Percentiles rank a stretch among this genome's conserved stretches.
These are phyloP conservation scores for Dendronephthya gigantea DNA, from an alignment of 64 coral and sea anemone genomes.

Conservation along the genomic window DNA sequence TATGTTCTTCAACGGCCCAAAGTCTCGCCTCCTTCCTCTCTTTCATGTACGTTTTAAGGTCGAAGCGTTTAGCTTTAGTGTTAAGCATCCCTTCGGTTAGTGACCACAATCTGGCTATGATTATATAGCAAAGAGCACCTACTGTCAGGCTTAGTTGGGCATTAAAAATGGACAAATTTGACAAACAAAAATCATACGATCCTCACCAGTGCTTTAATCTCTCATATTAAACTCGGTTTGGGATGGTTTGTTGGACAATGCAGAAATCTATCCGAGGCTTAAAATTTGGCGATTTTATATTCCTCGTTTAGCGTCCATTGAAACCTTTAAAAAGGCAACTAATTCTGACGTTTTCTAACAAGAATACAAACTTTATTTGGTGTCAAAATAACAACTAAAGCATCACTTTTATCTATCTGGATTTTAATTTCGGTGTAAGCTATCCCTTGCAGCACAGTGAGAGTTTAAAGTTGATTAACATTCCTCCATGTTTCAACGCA, in stretches of 20 bases:
- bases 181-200: conserved; percentile 11
- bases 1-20: conserved; percentile 15
- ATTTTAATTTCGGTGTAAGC: not conserved
- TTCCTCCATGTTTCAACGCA: not conserved
- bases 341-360: not conserved
- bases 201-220: not conserved
- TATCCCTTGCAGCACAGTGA: not conserved
- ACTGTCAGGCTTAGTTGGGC: not conserved
- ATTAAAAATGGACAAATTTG: not conserved
- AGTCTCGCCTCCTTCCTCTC: conserved; percentile 17
- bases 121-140: not conserved
- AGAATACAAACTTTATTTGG: not conserved
- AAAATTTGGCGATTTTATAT: not conserved
- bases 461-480: not conserved
- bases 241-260: not conserved
- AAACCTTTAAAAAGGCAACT: not conserved
- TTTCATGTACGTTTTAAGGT: conserved; percentile 23
- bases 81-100: conserved; percentile 16
- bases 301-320: not conserved
- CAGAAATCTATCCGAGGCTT: not conserved
- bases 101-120: not conserved
- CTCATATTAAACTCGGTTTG: not conserved
- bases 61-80: conserved; percentile 3
- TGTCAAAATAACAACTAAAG: not conserved
- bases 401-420: not conserved